Conservation (phyloP, 2,113 vertebrate species). For the Potamarius usumacintae region DNA sequence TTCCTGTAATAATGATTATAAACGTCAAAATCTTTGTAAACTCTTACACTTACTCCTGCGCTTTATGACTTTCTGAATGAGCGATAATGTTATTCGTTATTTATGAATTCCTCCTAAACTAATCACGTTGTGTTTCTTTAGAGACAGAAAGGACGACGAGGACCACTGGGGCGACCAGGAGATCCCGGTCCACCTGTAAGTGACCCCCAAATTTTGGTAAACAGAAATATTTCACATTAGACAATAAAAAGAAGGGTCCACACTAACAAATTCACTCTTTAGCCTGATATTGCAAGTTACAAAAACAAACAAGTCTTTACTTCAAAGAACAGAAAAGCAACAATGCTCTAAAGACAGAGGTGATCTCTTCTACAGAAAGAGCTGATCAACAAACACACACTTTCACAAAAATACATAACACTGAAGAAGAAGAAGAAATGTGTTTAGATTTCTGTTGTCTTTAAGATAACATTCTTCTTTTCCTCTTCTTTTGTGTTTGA, state of each 20-base stretch:
- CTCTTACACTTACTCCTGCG: not conserved
- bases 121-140: conserved; percentile 47
- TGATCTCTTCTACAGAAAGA: not conserved
- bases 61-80: not conserved
- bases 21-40: not conserved
- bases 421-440: not conserved
- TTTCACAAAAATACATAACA: not conserved
- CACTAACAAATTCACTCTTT: not conserved
- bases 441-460: not conserved
- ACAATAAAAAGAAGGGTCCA: not conserved
- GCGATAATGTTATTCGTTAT: not conserved
- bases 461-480: not conserved
- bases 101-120: not conserved
- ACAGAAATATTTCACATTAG: not conserved
- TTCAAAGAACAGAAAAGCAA: not conserved
- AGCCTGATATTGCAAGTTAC: not conserved
- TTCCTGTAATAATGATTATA: too few species aligned
- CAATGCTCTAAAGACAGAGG: not conserved
- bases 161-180: conserved; percentile 66
- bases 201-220: not conserved
- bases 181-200: conserved; percentile 69
- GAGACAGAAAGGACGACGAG: conserved; percentile 66
- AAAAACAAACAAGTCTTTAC: not conserved
- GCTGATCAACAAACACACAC: not conserved
- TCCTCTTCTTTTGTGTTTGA: not conserved